Evolutionary conservation across 2,888 invertebrate species (phyloP).

Genomic region (Strigamia maritima): DNA sequence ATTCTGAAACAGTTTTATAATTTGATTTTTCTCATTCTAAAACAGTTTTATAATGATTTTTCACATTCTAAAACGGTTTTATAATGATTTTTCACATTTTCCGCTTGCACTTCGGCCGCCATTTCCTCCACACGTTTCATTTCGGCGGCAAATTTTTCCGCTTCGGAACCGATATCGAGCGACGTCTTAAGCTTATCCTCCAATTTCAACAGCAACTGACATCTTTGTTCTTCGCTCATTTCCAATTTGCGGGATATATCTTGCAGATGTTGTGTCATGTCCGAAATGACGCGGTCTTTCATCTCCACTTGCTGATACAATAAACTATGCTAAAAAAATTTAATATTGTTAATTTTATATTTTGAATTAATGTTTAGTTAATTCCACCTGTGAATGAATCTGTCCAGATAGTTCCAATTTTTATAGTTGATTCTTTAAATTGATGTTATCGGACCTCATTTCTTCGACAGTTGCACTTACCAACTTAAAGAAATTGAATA

Average conservation of each 20-base stretch:
- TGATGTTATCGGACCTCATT: neutral
- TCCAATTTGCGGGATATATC: conserved; percentile 25
- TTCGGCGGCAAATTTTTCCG: conserved; percentile 22
- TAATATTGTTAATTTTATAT: too few relatives aligned
- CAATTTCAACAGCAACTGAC: conserved; percentile 6
- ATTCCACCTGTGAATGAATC: neutral
- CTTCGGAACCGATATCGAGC: conserved; percentile 23
- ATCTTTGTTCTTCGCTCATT: conserved; percentile 35
- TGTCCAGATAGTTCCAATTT: neutral
- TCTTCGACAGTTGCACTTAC: neutral
- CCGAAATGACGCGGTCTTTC: neutral
- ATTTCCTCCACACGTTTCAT: conserved; percentile 34
- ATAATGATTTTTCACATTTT: too few relatives aligned
- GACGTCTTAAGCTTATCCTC: conserved; percentile 3
- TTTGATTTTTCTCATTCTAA: too few relatives aligned
- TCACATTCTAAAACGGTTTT: conserved; percentile 33
- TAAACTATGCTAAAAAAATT: neutral
- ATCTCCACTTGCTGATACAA: conserved; percentile 24
- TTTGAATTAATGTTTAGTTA: too few relatives aligned
- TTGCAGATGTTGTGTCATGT: conserved; percentile 20
- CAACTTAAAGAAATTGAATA: neutral
- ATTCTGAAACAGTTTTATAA: too few relatives aligned
- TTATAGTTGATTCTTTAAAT: neutral
- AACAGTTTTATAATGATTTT: too few relatives aligned
- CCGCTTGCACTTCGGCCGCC: conserved; percentile 3